Evolutionary conservation across 1,140 invertebrate genomes (phyloP), one percentile per base, ranked within the genome.

Genomic region (Magallana ariakensis): DNA sequence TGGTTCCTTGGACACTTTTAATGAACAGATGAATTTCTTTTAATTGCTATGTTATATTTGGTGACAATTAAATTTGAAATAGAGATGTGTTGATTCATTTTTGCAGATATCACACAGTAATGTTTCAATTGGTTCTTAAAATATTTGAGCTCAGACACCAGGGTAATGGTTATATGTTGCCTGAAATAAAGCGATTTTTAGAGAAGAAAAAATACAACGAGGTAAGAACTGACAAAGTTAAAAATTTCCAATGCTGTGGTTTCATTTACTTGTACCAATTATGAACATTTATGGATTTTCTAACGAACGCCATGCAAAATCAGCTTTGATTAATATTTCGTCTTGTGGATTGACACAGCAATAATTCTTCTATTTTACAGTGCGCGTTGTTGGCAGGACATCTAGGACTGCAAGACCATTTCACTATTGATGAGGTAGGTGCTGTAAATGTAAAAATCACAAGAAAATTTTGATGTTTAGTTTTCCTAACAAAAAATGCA

Each of bases 371-470:
- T 81, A 19, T 70, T 84, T 91, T 90, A 16, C 62, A 91, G 90
- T 89, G 90, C 33, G 96, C 96, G 86, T 96, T 96, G 85, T 95
- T 96, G 93, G 95, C 96, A n/a, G 94, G 95, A 84, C 94, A 96
- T 55, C 94, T 97, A 62, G 94, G 96, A 83, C 92, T 97, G 16
- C 96, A 96, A 94, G 93, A 95, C 60, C 93, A 96, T 81, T 97
- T 97, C 94, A 90, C 93, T 26, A 95, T 97, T 70, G 95, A 96
- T 92, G 95, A 96, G 85, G 95, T 92, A 85, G 87, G 86, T 19
- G 15, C 8, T 62, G 16, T 16, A 16, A 16, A 7, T 19, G 13
- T 62, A 62, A 62, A 6, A n/a, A 1, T 62, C 4, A n/a, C 15
- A 16, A 19, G 58, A 62, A 62, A 62, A 7, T 0, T 62, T 62